Conservation (phyloP, 2,888 invertebrate genomes). For the Mythimna impura region DNA sequence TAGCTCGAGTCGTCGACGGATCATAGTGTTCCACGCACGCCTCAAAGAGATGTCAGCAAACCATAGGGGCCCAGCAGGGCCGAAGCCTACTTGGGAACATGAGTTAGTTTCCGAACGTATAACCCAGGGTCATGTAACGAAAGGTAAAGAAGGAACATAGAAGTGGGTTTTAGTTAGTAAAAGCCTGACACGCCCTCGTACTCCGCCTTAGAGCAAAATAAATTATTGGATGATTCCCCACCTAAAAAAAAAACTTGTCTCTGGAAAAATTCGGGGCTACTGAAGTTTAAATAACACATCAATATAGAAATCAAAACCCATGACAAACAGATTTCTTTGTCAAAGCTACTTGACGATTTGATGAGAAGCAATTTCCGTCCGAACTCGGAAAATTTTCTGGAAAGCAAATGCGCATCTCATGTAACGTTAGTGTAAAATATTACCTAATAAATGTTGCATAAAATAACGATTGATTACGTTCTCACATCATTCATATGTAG, state of each 20-base stretch:
- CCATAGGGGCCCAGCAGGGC: too few relatives aligned
- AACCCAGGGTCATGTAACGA: too few relatives aligned
- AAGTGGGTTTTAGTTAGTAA: too few relatives aligned
- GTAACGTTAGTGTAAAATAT: not conserved
- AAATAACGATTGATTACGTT: conserved; percentile 8
- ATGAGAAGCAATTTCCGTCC: not conserved
- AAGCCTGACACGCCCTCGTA: too few relatives aligned
- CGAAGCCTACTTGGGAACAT: too few relatives aligned
- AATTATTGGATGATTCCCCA: too few relatives aligned
- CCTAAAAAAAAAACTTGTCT: not conserved
- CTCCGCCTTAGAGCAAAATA: too few relatives aligned
- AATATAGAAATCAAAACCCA: not conserved
- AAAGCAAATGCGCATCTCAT: conserved; percentile 5
- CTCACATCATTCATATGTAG: conserved; percentile 2
- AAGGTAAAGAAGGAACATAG: too few relatives aligned
- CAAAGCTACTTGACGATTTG: not conserved
- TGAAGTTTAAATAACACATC: not conserved
- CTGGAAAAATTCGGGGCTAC: conserved; percentile 10
- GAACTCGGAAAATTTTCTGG: not conserved
- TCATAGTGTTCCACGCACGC: too few relatives aligned
- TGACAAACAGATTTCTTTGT: not conserved
- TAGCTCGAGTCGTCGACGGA: too few relatives aligned
- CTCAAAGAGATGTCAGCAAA: too few relatives aligned
- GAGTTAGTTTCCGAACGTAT: too few relatives aligned
- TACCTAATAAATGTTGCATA: conserved; percentile 12